Evolutionary conservation across 2,888 invertebrate genomes (phyloP).

Genomic region (Lithophane ornitopus): DNA sequence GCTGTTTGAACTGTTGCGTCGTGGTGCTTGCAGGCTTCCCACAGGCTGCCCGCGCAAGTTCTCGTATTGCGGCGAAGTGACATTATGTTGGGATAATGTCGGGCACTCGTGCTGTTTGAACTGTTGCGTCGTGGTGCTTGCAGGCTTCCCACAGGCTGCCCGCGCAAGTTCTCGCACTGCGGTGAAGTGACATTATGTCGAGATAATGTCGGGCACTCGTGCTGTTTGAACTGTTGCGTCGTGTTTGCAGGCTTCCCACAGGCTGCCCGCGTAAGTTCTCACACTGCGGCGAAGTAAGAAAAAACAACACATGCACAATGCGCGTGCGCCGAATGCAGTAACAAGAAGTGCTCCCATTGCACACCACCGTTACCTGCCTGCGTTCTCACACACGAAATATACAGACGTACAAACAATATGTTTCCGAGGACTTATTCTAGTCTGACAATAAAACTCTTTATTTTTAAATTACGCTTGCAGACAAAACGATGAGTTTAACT

Average conservation of each 20-base stretch:
- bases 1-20: neutral
- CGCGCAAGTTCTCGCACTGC: too few species aligned
- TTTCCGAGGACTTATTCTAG: neutral
- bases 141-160: too few species aligned
- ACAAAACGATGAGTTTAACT: neutral
- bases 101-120: too few species aligned
- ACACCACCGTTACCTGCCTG: neutral
- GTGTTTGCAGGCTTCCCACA: neutral
- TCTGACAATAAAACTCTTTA: neutral
- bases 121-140: too few species aligned
- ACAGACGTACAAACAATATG: constrained; percentile 1
- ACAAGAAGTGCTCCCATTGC: constrained; percentile 52
- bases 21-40: too few species aligned
- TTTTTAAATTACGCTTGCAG: neutral
- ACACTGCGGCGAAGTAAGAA: constrained; percentile 24
- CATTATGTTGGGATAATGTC: neutral
- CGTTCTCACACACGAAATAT: neutral
- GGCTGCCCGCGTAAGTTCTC: constrained; percentile 11
- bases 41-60: too few species aligned
- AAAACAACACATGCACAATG: constrained; percentile 43
- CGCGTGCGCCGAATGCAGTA: neutral
- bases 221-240: neutral
- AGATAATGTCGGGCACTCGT: too few species aligned
- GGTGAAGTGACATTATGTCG: neutral
- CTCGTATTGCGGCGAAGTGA: too few species aligned